These are phyloP conservation scores for Atethmia centrago DNA, from an alignment of 2,888 invertebrate genomes.

Conservation along the genomic window DNA sequence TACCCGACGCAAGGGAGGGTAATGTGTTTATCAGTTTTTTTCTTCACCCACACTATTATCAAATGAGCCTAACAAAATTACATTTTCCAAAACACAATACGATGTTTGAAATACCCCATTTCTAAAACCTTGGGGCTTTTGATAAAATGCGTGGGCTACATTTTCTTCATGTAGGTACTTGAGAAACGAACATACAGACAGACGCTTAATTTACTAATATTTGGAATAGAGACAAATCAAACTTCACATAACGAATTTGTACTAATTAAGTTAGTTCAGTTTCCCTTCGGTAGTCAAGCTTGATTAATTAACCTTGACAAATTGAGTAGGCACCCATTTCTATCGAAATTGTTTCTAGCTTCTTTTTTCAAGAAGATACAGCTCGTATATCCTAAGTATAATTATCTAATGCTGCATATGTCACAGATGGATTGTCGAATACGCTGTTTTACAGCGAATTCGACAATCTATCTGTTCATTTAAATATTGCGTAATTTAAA, in stretches of 20 bases:
- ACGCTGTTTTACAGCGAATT: too few species aligned
- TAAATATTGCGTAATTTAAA: not conserved
- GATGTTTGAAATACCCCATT: not conserved
- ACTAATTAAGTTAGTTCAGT: slow-evolving; percentile 26
- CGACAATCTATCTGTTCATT: too few species aligned
- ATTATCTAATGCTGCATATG: not conserved
- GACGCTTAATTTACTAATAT: slow-evolving; percentile 4
- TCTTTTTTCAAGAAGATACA: not conserved
- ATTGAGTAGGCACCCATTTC: not conserved
- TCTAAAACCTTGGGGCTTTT: not conserved
- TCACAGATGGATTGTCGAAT: too few species aligned
- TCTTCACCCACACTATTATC: too few species aligned
- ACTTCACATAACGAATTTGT: slow-evolving; percentile 21
- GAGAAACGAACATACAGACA: not conserved
- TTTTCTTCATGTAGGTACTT: not conserved
- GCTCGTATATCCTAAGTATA: too few species aligned
- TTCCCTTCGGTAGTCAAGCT: slow-evolving; percentile 5
- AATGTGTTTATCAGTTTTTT: too few species aligned
- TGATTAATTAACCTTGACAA: slow-evolving; percentile 26
- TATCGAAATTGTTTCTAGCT: not conserved
- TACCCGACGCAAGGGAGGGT: too few species aligned
- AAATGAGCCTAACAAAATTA: not conserved
- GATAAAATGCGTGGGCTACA: not conserved
- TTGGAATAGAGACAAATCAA: slow-evolving; percentile 19
- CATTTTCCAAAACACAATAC: not conserved